Evolutionary conservation across 2,797 vertebrate species (phyloP).

Genomic region (Sebastiscus tertius): DNA sequence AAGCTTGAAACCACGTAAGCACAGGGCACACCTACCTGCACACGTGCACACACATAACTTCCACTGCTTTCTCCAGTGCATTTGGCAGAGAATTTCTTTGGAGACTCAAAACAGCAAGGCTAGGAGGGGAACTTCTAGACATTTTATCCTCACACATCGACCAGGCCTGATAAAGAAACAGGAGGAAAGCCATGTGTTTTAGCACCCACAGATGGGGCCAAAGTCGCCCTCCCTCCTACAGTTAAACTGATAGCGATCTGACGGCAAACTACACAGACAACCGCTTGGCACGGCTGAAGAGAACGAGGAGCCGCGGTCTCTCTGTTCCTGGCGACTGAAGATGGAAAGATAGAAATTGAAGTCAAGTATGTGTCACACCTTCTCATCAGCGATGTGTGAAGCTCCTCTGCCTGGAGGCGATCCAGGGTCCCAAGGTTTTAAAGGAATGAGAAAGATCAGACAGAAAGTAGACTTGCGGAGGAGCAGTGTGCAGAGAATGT

Average conservation of each 20-base stretch:
- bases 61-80: conserved; percentile 15
- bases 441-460: conserved; percentile 34
- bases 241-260: conserved; percentile 54
- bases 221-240: conserved; percentile 28
- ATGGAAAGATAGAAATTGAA: conserved; percentile 46
- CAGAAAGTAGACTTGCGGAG: conserved; percentile 24
- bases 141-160: conserved; percentile 31
- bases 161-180: conserved; percentile 36
- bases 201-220: conserved; percentile 53
- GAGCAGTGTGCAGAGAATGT: conserved; percentile 1
- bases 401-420: conserved; percentile 32
- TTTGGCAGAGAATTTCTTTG: conserved; percentile 9
- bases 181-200: conserved; percentile 33
- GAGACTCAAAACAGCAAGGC: conserved; percentile 23
- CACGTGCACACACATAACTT: conserved; percentile 12
- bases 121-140: not conserved
- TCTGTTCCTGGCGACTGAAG: conserved; percentile 38
- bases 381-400: conserved; percentile 47
- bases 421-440: conserved; percentile 36
- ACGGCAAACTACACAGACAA: conserved; percentile 58
- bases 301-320: conserved; percentile 19
- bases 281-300: conserved; percentile 38
- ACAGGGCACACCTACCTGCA: conserved; percentile 41
- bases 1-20: conserved; percentile 60
- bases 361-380: conserved; percentile 50